Conservation (phyloP, 1,140 invertebrate genomes). For the Ditylenchus dipsaci region DNA sequence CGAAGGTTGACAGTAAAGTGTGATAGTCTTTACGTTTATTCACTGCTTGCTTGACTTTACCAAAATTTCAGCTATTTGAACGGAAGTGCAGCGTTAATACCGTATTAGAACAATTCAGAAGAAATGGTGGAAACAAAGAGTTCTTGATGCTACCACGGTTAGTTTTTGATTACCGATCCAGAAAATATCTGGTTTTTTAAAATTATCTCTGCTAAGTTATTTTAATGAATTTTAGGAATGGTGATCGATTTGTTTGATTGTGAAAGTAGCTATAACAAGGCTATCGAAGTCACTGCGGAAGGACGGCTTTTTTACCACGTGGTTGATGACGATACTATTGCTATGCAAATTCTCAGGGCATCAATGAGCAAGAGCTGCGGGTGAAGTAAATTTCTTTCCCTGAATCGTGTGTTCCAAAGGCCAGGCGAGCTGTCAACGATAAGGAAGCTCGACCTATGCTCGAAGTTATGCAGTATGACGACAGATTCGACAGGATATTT, state of each 20-base stretch:
- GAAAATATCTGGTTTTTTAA: too few relatives aligned
- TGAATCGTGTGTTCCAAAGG: conserved; percentile 89
- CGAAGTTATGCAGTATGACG: conserved; percentile 81
- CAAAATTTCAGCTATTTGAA: conserved; percentile 39
- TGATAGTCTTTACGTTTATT: background rate
- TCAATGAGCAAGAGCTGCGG: conserved; percentile 87
- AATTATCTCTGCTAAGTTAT: too few relatives aligned
- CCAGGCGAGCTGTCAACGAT: conserved; percentile 62
- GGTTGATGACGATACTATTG: conserved; percentile 91
- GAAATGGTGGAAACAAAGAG: conserved; percentile 40
- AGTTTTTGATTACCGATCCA: background rate
- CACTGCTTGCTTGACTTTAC: background rate
- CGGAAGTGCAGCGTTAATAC: conserved; percentile 40
- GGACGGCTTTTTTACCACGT: conserved; percentile 95
- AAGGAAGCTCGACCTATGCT: conserved; percentile 97
- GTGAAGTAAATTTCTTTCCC: conserved; percentile 98
- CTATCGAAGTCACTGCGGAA: conserved; percentile 96
- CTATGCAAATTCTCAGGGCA: conserved; percentile 92
- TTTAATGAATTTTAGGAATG: conserved; percentile 66
- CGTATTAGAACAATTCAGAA: conserved; percentile 42
- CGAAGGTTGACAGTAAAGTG: conserved; percentile 25
- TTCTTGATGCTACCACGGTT: conserved; percentile 56
- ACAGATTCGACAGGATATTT: conserved; percentile 85
- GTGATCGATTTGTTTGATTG: conserved; percentile 97
- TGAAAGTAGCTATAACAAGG: conserved; percentile 92